These are phyloP conservation scores for Gadopsis marmoratus DNA, from an alignment of 2,797 vertebrate species.

Conservation along the genomic window DNA sequence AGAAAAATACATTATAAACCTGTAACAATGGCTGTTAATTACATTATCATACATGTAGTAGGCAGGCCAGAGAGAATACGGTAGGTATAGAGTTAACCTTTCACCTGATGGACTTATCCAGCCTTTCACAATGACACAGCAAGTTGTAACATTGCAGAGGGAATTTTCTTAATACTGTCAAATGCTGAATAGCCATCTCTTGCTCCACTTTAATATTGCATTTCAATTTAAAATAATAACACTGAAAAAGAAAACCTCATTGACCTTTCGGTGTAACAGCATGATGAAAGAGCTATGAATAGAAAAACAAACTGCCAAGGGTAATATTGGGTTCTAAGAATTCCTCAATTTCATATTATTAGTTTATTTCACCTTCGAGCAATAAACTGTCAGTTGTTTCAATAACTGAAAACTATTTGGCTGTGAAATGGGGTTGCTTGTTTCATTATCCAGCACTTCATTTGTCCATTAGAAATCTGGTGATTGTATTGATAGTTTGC, in stretches of 20 bases:
- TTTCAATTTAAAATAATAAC: conserved; percentile 86
- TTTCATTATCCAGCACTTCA: conserved; percentile 55
- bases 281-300: conserved; percentile 77
- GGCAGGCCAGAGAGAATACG: conserved; percentile 88
- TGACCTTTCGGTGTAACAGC: conserved; percentile 87
- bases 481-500: conserved; percentile 53
- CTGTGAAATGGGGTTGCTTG: conserved; percentile 43
- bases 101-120: conserved; percentile 86
- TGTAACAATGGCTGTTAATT: conserved; percentile 93
- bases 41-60: conserved; percentile 92
- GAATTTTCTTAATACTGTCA: conserved; percentile 89
- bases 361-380: conserved; percentile 58
- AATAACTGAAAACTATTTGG: conserved; percentile 71
- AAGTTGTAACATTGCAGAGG: conserved; percentile 86
- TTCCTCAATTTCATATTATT: conserved; percentile 48
- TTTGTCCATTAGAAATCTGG: conserved; percentile 36
- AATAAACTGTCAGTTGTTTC: conserved; percentile 70
- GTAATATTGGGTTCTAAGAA: conserved; percentile 56
- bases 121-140: conserved; percentile 85
- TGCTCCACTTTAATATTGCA: conserved; percentile 88
- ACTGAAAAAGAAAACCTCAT: conserved; percentile 82
- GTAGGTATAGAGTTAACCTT: conserved; percentile 82
- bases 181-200: conserved; percentile 83
- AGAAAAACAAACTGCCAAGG: conserved; percentile 69
- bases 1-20: conserved; percentile 94